phyloP scores from a whole-genome alignment of 2,113 vertebrate species.

The Numida meleagris region DNA sequence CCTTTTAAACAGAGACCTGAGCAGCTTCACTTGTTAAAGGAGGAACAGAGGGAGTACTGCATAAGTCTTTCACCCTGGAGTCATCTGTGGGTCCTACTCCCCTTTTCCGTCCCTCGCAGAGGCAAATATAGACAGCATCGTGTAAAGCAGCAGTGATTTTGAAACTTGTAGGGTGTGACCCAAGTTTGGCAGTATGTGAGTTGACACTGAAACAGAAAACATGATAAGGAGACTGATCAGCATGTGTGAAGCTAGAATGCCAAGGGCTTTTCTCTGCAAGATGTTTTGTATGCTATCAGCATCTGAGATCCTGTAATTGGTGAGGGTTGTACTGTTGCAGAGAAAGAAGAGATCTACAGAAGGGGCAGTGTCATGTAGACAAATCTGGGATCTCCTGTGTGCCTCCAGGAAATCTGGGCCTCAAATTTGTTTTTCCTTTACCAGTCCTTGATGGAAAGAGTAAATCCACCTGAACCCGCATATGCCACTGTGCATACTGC shows the following conservation, averaged over 20 bases:
- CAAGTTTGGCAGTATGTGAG: not conserved
- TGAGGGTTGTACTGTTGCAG: not conserved
- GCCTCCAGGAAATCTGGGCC: not conserved
- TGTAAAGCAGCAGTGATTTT: not conserved
- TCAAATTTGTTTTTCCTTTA: not conserved
- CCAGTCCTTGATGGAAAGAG: not conserved
- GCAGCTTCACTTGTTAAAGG: not conserved
- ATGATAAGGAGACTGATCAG: not conserved
- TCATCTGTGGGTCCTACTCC: not conserved
- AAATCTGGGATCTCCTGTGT: not conserved
- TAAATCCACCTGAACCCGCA: not conserved
- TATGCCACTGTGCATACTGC: not conserved
- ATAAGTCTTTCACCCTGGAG: not conserved
- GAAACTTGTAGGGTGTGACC: fast-evolving
- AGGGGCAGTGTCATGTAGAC: not conserved
- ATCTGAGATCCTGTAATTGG: not conserved
- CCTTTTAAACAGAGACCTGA: not conserved
- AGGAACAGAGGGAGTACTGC: not conserved
- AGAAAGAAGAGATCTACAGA: not conserved
- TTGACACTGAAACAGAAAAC: not conserved
- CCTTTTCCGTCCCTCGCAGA: not conserved
- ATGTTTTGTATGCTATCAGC: not conserved
- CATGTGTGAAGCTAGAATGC: not conserved
- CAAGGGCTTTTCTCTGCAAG: not conserved
- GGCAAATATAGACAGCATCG: not conserved